These are phyloP conservation scores for Corythoichthys intestinalis DNA, from an alignment of 2,113 vertebrate species.

Conservation along the genomic window DNA sequence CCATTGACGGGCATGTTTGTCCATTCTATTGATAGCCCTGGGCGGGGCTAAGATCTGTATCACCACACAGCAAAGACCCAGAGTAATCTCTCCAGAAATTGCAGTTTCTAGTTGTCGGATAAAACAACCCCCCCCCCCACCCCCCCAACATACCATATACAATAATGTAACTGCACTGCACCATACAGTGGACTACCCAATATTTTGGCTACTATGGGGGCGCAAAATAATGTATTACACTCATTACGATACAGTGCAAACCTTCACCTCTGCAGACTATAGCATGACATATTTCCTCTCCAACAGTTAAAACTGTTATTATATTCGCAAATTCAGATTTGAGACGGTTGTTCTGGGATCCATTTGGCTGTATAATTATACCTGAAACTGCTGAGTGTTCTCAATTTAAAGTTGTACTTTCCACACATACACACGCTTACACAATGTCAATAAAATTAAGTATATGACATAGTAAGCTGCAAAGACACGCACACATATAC, in stretches of 20 bases:
- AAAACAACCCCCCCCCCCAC: too few relatives aligned
- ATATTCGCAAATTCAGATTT: not conserved
- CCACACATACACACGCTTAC: conserved; percentile 1
- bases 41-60: too few relatives aligned
- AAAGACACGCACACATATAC: not conserved
- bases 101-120: too few relatives aligned
- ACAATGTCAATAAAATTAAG: not conserved
- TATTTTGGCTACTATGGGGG: not conserved
- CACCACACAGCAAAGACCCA: too few relatives aligned
- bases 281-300: not conserved
- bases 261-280: not conserved
- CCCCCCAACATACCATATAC: too few relatives aligned
- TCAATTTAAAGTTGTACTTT: not conserved
- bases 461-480: too few relatives aligned
- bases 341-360: not conserved
- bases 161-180: not conserved
- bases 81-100: too few relatives aligned
- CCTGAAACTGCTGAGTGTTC: not conserved
- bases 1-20: too few relatives aligned
- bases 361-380: not conserved
- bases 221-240: not conserved
- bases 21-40: too few relatives aligned
- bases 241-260: not conserved
- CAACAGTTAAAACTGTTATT: not conserved
- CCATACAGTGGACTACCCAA: not conserved